Evolutionary conservation across 2,888 invertebrate genomes (phyloP).

Genomic region (Scaptodrosophila latifasciaeformis): DNA sequence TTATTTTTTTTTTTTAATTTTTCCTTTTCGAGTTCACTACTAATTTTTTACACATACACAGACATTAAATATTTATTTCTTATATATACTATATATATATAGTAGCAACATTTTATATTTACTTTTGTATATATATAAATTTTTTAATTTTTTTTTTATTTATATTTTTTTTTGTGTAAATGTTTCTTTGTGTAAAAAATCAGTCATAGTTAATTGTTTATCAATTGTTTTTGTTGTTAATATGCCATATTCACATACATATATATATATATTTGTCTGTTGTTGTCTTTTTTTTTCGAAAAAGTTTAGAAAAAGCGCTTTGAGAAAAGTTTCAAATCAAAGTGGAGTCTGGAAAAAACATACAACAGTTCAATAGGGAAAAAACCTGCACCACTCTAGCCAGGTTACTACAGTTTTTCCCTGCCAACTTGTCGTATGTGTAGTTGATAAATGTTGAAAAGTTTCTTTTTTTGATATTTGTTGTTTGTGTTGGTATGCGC

Average conservation of each 20-base stretch:
- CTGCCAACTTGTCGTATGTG: background rate
- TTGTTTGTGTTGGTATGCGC: conserved; percentile 5
- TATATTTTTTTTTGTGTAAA: conserved; percentile 43
- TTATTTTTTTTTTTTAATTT: conserved; percentile 1
- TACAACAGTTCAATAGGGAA: no score
- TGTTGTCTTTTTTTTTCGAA: conserved; percentile 10
- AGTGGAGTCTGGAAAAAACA: no score
- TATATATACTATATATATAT: conserved; percentile 21
- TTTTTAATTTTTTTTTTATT: background rate
- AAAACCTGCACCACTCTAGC: no score
- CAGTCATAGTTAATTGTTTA: conserved; percentile 66
- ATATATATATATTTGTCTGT: conserved; percentile 14
- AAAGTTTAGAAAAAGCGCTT: no score
- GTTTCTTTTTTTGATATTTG: conserved; percentile 9
- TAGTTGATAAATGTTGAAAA: background rate
- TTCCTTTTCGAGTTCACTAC: conserved; percentile 12
- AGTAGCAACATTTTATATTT: conserved; percentile 47
- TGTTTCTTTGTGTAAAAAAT: conserved; percentile 63
- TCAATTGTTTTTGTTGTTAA: conserved; percentile 21
- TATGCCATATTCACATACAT: conserved; percentile 18
- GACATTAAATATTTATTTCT: background rate
- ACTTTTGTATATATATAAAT: conserved; percentile 22
- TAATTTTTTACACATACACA: conserved; percentile 12
- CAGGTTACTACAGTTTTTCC: no score
- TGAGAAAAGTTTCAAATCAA: no score